Evolutionary conservation across 2,888 invertebrate species (phyloP).

Genomic region (Ischnus inquisitorius): DNA sequence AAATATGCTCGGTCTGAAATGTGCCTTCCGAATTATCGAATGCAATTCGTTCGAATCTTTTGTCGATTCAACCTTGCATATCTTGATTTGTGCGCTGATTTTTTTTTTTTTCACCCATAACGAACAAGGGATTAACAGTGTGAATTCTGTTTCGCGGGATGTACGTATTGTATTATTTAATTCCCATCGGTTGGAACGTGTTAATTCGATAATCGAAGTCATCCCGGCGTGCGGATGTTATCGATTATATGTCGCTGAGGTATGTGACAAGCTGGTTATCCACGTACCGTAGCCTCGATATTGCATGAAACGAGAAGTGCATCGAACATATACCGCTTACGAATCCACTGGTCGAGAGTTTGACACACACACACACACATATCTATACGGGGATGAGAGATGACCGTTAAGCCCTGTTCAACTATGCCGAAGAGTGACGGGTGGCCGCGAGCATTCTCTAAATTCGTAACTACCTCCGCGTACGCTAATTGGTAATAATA

Average conservation of each 20-base stretch:
- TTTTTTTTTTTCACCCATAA: not conserved
- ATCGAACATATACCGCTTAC: not conserved
- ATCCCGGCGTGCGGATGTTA: slow-evolving; percentile 75
- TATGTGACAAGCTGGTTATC: slow-evolving; percentile 67
- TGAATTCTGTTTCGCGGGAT: not conserved
- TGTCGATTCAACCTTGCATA: not conserved
- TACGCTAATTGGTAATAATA: slow-evolving; percentile 33
- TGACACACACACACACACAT: slow-evolving; percentile 4
- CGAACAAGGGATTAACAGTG: not conserved
- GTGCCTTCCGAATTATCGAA: not conserved
- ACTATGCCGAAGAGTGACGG: slow-evolving; percentile 41
- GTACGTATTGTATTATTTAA: slow-evolving; percentile 58
- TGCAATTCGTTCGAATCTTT: no score
- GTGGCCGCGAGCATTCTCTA: slow-evolving; percentile 32
- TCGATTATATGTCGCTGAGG: slow-evolving; percentile 80
- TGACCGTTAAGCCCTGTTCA: slow-evolving; percentile 37
- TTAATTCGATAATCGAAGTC: slow-evolving; percentile 80
- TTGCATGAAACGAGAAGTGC: slow-evolving; percentile 30
- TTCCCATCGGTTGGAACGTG: slow-evolving; percentile 54
- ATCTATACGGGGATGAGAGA: slow-evolving; percentile 15
- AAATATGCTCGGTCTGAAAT: not conserved
- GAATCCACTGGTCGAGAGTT: slow-evolving; percentile 43
- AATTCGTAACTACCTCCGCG: slow-evolving; percentile 8
- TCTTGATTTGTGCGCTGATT: not conserved
- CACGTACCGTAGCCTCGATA: slow-evolving; percentile 22